A percentile compares a stretch with the other conserved stretches of the same genome.
Evolutionary conservation across 1,140 invertebrate genomes (phyloP).

Genomic region (Chrysomallon squamiferum): DNA sequence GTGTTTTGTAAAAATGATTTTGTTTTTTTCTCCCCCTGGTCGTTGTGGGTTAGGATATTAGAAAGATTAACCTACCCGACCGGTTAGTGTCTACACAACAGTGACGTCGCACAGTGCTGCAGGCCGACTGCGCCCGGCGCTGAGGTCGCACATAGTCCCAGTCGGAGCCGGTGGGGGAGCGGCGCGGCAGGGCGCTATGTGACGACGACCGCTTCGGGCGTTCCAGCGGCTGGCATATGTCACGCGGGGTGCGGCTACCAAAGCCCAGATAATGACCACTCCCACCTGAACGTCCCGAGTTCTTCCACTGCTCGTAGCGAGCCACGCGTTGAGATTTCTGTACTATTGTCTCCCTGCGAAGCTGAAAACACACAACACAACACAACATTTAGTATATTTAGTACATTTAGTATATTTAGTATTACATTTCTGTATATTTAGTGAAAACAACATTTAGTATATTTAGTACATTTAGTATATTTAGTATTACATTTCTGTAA

Average conservation of each 20-base stretch:
- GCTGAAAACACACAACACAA: slow-evolving; percentile 30
- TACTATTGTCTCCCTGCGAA: slow-evolving; percentile 48
- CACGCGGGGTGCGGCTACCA: slow-evolving; percentile 58
- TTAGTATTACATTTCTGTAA: slow-evolving; percentile 40
- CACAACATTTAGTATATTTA: neutral
- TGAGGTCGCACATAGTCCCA: slow-evolving; percentile 53
- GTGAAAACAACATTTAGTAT: no score
- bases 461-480: neutral
- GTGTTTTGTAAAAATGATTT: no score
- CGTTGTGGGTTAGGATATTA: no score
- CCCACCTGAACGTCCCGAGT: slow-evolving; percentile 53
- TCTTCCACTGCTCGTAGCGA: slow-evolving; percentile 56
- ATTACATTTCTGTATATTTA: no score
- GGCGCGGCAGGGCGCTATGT: slow-evolving; percentile 53
- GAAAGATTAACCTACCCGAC: neutral
- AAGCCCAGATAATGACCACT: slow-evolving; percentile 48
- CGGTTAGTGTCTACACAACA: slow-evolving; percentile 58
- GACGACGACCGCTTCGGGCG: slow-evolving; percentile 55
- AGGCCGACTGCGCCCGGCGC: slow-evolving; percentile 56
- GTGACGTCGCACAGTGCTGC: slow-evolving; percentile 57
- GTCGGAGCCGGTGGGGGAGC: slow-evolving; percentile 56
- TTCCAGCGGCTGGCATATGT: slow-evolving; percentile 57
- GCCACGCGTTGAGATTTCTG: slow-evolving; percentile 51
- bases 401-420: no score
- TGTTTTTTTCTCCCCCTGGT: no score